These are phyloP conservation scores for Andrena marginata DNA, from an alignment of 2,888 invertebrate genomes.

Conservation along the genomic window DNA sequence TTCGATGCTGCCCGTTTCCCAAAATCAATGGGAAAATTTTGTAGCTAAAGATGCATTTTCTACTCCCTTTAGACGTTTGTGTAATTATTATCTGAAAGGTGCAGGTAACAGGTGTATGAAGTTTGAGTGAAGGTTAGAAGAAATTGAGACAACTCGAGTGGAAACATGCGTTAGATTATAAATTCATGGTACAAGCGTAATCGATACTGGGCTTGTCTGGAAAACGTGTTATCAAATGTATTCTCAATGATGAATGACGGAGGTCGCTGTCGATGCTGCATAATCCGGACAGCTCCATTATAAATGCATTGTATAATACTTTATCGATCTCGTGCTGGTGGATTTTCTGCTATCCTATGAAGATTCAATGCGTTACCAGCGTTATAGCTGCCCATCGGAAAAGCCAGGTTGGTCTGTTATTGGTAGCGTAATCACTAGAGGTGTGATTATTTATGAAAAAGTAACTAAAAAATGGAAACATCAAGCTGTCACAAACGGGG, in stretches of 20 bases:
- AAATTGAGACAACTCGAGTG: too few relatives aligned
- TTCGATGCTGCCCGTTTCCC: too few relatives aligned
- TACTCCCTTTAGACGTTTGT: too few relatives aligned
- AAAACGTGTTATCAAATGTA: slow-evolving; percentile 1
- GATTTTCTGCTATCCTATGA: not conserved
- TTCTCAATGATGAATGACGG: not conserved
- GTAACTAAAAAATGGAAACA: too few relatives aligned
- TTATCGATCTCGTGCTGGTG: not conserved
- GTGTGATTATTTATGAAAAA: too few relatives aligned
- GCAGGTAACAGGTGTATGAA: too few relatives aligned
- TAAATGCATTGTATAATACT: slow-evolving; percentile 1
- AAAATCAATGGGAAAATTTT: not conserved
- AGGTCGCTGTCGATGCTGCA: not conserved
- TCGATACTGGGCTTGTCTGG: not conserved
- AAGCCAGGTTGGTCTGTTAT: too few relatives aligned
- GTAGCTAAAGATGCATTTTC: too few relatives aligned
- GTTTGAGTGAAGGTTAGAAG: too few relatives aligned
- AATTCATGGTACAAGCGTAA: not conserved
- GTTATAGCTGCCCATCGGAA: not conserved
- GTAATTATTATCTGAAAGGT: too few relatives aligned
- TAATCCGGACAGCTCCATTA: not conserved
- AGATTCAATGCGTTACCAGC: not conserved
- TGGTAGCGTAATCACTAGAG: too few relatives aligned
- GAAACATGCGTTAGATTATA: not conserved
- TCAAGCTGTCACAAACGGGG: too few relatives aligned